phyloP scores from a whole-genome alignment of 1,140 invertebrate genomes.

The Diorhabda sublineata region DNA sequence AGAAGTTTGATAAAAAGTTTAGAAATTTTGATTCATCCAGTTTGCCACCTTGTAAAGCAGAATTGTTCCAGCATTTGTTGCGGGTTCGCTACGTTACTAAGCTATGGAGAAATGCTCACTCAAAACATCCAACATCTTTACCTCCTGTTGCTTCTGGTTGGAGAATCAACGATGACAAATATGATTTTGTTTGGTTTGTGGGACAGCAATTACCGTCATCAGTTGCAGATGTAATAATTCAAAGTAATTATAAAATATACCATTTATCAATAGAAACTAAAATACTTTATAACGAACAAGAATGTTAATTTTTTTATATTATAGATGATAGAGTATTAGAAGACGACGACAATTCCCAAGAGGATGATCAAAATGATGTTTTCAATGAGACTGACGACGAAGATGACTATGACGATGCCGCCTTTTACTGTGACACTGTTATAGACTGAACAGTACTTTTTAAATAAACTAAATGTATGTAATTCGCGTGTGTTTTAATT shows the following conservation, averaged over 20 bases:
- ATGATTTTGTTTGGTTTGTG: conserved; percentile 11
- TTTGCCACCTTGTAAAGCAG: conserved; percentile 6
- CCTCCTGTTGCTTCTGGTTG: conserved; percentile 15
- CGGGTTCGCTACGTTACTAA: conserved; percentile 14
- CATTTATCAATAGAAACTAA: conserved; percentile 4
- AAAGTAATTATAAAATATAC: conserved; percentile 19
- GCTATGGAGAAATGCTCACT: conserved; percentile 8
- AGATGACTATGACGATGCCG: conserved; percentile 19
- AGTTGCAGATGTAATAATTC: conserved; percentile 17
- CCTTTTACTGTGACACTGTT: conserved; percentile 19
- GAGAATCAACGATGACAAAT: conserved; percentile 11
- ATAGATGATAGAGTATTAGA: conserved; percentile 19
- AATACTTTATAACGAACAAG: background rate
- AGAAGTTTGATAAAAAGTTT: background rate
- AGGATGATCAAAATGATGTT: conserved; percentile 11
- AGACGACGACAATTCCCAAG: conserved; percentile 10
- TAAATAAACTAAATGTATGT: background rate
- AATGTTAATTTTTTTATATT: conserved; percentile 11
- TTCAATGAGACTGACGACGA: conserved; percentile 17
- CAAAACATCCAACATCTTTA: conserved; percentile 21
- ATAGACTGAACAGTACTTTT: conserved; percentile 13
- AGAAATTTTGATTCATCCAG: conserved; percentile 21
- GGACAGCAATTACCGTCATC: conserved; percentile 21
- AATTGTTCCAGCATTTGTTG: conserved; percentile 16
- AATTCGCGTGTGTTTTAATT: conserved; percentile 5